Conservation (phyloP, 2,113 vertebrate species). For the Neotragus moschatus region DNA sequence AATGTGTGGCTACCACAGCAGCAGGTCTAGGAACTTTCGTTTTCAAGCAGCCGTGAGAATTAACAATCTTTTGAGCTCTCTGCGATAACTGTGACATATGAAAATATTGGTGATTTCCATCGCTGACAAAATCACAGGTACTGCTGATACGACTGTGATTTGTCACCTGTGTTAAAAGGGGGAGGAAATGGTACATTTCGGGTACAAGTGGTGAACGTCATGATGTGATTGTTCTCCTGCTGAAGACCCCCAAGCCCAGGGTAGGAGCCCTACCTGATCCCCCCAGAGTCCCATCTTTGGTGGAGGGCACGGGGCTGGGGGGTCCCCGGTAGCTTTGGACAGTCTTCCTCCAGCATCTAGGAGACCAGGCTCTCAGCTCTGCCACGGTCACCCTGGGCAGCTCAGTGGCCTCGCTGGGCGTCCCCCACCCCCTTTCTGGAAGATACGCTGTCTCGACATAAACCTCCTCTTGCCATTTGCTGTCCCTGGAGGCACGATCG, state of each 20-base stretch:
- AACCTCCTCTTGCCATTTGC: background rate
- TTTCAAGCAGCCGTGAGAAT: background rate
- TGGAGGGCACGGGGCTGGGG: background rate
- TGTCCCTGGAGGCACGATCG: background rate
- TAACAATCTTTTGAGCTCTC: background rate
- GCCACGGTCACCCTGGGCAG: background rate
- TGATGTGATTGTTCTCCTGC: background rate
- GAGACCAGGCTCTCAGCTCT: background rate
- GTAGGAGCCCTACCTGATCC: too few species aligned
- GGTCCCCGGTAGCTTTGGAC: accelerated
- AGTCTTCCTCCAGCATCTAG: background rate
- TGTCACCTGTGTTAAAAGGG: background rate
- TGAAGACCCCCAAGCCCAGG: background rate
- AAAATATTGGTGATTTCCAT: background rate
- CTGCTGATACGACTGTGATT: background rate
- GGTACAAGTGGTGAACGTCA: background rate
- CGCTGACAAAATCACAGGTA: background rate
- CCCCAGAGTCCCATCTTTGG: background rate
- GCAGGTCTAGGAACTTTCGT: background rate
- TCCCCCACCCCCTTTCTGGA: background rate
- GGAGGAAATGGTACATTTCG: background rate
- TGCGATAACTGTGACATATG: background rate
- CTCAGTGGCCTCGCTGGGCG: background rate
- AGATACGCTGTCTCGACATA: background rate
- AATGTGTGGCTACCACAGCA: background rate